A percentile compares a stretch with the other conserved stretches of the same genome.
Evolutionary conservation across 2,888 invertebrate genomes (phyloP).

Genomic region (Drosophila leonis): DNA sequence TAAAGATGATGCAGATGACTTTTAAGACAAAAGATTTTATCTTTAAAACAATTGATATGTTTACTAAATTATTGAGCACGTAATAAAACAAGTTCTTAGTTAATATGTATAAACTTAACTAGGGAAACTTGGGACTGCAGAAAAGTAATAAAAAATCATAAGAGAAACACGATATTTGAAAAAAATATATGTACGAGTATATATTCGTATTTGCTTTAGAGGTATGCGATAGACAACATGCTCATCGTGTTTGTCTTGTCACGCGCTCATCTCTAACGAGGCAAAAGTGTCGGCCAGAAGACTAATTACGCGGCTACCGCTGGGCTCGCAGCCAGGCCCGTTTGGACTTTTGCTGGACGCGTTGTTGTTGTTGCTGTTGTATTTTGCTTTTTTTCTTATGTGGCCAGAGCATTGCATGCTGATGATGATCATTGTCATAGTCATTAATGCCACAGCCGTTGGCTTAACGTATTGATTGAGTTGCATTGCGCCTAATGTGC

Average conservation of each 20-base stretch:
- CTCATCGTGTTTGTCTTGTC: slow-evolving; percentile 24
- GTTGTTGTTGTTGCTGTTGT: slow-evolving; percentile 15
- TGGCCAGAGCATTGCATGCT: slow-evolving; percentile 2
- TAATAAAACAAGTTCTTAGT: too few species aligned
- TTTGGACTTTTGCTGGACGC: slow-evolving; percentile 24
- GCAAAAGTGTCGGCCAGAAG: slow-evolving; percentile 78
- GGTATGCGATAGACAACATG: background rate
- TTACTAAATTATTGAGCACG: too few species aligned
- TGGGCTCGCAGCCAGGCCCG: slow-evolving; percentile 21
- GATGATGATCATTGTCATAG: slow-evolving; percentile 55
- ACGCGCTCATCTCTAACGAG: slow-evolving; percentile 49
- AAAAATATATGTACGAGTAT: too few species aligned
- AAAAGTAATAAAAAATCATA: too few species aligned
- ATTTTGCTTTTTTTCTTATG: slow-evolving; percentile 13
- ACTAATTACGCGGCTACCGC: slow-evolving; percentile 78
- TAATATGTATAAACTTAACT: too few species aligned
- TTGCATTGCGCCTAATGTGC: slow-evolving; percentile 82
- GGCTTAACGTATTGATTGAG: slow-evolving; percentile 77
- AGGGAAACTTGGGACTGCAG: too few species aligned
- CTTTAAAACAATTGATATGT: too few species aligned
- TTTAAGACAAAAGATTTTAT: too few species aligned
- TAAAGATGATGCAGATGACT: too few species aligned
- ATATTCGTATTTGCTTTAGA: background rate
- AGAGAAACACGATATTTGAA: background rate
- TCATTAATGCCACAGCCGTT: slow-evolving; percentile 71